Evolutionary conservation across 2,888 invertebrate genomes (phyloP).

Genomic region (Idaea straminata): DNA sequence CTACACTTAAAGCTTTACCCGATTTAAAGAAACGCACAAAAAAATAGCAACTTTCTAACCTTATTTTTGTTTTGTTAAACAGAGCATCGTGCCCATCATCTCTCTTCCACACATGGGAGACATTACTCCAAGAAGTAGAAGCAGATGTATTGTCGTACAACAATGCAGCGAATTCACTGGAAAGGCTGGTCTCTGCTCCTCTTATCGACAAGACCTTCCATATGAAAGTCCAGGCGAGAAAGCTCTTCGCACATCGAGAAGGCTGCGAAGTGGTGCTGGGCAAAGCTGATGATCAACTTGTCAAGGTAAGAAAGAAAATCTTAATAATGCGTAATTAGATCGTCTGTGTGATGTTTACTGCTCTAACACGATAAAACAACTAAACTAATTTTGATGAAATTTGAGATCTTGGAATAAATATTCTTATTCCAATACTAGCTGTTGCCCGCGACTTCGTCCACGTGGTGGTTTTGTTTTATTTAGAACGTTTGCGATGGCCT

Average conservation of each 20-base stretch:
- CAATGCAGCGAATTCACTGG: conserved; percentile 90
- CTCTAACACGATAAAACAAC: too few relatives aligned
- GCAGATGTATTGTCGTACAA: conserved; percentile 92
- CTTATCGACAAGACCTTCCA: conserved; percentile 93
- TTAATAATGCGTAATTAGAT: too few relatives aligned
- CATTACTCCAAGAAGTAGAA: conserved; percentile 93
- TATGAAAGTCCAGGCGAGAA: conserved; percentile 93
- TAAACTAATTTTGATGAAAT: too few relatives aligned
- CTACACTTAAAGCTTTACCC: too few relatives aligned
- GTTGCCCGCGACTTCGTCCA: too few relatives aligned
- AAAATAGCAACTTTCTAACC: not conserved
- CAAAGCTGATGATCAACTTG: conserved; percentile 85
- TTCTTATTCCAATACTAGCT: too few relatives aligned
- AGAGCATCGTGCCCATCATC: conserved; percentile 88
- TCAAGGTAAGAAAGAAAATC: conserved; percentile 49
- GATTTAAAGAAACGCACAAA: too few relatives aligned
- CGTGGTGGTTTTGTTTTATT: too few relatives aligned
- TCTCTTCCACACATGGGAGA: conserved; percentile 94
- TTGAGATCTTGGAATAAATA: too few relatives aligned
- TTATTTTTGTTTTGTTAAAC: conserved; percentile 30
- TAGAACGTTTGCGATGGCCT: too few relatives aligned
- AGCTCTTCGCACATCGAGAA: conserved; percentile 94
- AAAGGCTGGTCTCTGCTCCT: conserved; percentile 88
- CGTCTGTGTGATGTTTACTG: too few relatives aligned
- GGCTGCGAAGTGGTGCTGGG: conserved; percentile 92